A percentile compares a stretch with the other conserved stretches of the same genome.
Conservation (phyloP, 2,113 vertebrate genomes). For the Actenoides lindsayi region DNA sequence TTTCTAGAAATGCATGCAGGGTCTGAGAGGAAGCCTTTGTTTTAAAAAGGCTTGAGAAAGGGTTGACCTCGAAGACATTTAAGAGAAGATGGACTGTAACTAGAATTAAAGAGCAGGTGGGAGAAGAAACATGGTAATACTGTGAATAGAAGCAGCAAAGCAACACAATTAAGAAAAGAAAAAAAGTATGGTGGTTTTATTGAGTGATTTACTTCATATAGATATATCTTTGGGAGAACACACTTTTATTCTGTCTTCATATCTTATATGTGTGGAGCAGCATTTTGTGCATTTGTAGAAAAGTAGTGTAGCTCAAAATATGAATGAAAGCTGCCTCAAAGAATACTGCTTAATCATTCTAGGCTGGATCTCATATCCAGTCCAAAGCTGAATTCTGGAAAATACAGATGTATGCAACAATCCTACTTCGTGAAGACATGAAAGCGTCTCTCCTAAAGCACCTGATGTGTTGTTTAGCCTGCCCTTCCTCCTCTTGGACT, state of each 20-base stretch:
- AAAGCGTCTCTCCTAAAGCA: background rate
- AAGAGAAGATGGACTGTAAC: background rate
- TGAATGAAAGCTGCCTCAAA: background rate
- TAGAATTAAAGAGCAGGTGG: background rate
- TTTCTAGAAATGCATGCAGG: background rate
- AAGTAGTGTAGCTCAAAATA: background rate
- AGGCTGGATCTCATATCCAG: background rate
- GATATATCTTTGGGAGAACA: background rate
- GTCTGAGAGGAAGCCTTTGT: background rate
- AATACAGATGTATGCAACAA: background rate
- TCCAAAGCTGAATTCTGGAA: background rate
- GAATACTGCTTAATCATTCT: background rate
- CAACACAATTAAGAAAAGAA: background rate
- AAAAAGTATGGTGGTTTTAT: accelerated
- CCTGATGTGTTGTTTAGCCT: background rate
- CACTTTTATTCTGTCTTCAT: background rate
- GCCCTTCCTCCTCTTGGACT: background rate
- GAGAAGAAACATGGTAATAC: background rate
- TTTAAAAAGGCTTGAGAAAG: background rate
- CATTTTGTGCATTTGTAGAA: background rate
- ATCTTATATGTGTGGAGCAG: accelerated
- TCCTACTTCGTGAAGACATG: background rate
- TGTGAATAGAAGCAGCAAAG: background rate
- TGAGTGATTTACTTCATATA: background rate
- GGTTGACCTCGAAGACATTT: background rate